Evolutionary conservation across 2,113 vertebrate genomes (phyloP).

Genomic region (Sarotherodon lohbergeri): DNA sequence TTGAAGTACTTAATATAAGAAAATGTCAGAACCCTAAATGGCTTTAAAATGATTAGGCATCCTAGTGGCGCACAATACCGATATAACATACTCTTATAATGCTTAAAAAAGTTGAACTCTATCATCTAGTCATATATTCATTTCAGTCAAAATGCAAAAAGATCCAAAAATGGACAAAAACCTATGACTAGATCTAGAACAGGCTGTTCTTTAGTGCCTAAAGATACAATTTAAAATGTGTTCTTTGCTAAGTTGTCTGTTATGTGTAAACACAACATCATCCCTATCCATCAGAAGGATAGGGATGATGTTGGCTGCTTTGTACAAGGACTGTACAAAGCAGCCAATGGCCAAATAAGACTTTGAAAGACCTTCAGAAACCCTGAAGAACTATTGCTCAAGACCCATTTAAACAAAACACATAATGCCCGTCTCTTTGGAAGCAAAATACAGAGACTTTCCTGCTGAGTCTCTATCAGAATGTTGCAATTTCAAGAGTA

Average conservation of each 20-base stretch:
- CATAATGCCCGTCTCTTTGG: fast-evolving
- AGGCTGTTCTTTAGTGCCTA: not conserved
- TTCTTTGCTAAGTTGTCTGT: not conserved
- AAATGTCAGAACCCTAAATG: not conserved
- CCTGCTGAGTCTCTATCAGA: not conserved
- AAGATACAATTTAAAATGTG: not conserved
- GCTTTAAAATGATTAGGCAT: not conserved
- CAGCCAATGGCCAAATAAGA: not conserved
- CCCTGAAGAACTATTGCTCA: not conserved
- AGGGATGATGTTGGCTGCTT: not conserved
- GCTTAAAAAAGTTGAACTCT: not conserved
- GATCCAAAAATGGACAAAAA: not conserved
- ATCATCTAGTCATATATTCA: not conserved
- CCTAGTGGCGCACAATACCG: not conserved
- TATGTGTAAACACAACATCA: not conserved
- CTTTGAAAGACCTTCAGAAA: not conserved
- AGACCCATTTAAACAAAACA: not conserved
- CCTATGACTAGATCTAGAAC: not conserved
- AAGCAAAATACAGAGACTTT: not conserved
- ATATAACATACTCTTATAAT: not conserved
- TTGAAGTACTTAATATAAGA: not conserved
- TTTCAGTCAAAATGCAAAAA: not conserved
- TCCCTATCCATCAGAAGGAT: not conserved
- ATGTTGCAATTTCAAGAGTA: fast-evolving
- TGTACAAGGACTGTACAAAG: not conserved